Evolutionary conservation across 2,113 vertebrate genomes (phyloP), one percentile per base, ranked within the genome.

Genomic region (Cyphomyrus discorhynchus): DNA sequence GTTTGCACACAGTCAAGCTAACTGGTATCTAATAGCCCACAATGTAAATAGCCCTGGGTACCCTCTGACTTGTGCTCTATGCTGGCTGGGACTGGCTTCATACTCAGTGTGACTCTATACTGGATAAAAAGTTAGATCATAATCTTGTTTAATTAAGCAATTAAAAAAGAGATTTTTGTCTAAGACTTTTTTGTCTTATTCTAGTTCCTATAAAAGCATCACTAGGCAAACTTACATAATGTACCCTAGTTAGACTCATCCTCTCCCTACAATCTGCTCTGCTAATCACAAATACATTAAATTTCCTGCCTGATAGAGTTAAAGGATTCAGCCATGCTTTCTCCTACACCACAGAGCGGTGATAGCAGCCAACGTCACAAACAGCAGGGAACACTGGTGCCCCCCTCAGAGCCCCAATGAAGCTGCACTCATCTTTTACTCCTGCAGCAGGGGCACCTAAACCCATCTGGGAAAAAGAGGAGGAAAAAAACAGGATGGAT

Each of bases 401-500:
- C 70, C 35, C 24, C 46, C 21, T 39, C 8, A 24, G 49, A 46
- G 88, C 24, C 77, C 39, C 39, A 35, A 24, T 89, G 89, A 85
- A 27, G 70, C 39, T 85, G 80, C 53, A 27, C 50, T 31, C 52
- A 19, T 50, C 80, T 46, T 39, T 89, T 35, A 89, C 21, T 85
- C 88, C 3, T 39, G 24, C 77, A 47, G 77, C 77, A 62, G 77
- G 53, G 49, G 80, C 89, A 45, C 24, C 53, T 47, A 58, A 89
- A 89, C 88, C 66, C 88, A n/a, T 89, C 49, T 56, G 24, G 21
- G 21, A 46, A 27, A 46, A 84, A 58, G 42, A 45, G 53, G 53
- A 31, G 19, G 53, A 35, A 58, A 70, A 86, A 89, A 87, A 90
- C 35, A 86, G 3, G 87, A 85, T 66, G 74, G 66, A 84, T 50